Conservation (phyloP, 2,113 vertebrate genomes). For the Chloroceryle aenea region DNA sequence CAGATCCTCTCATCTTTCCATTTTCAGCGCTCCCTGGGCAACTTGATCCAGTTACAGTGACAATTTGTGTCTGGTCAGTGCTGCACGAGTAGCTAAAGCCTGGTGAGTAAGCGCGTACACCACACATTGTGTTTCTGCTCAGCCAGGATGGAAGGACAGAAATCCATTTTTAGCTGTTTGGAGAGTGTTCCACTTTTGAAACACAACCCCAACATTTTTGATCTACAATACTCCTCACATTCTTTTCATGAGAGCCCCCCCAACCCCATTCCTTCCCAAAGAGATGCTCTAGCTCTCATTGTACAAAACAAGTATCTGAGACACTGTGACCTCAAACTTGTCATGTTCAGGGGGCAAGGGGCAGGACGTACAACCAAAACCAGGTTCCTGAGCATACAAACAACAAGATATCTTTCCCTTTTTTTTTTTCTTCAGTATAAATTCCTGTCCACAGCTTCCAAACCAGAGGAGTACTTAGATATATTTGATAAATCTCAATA, state of each 20-base stretch:
- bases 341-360: not conserved
- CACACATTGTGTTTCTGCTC: rapidly evolving
- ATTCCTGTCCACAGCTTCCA: not conserved
- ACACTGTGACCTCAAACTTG: not conserved
- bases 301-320: not conserved
- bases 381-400: not conserved
- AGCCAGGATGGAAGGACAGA: not conserved
- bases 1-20: not conserved
- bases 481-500: not conserved
- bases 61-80: not conserved
- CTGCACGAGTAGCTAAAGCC: not conserved
- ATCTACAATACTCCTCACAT: not conserved
- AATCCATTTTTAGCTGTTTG: not conserved
- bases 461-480: not conserved
- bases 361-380: not conserved
- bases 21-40: not conserved
- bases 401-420: not conserved
- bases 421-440: not conserved
- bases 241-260: not conserved
- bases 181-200: not conserved
- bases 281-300: not conserved
- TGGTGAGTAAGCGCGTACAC: not conserved
- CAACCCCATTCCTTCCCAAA: not conserved
- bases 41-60: not conserved
- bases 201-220: not conserved